Evolutionary conservation across 1,140 invertebrate genomes (phyloP).

Genomic region (Rhagoletis zephyria): DNA sequence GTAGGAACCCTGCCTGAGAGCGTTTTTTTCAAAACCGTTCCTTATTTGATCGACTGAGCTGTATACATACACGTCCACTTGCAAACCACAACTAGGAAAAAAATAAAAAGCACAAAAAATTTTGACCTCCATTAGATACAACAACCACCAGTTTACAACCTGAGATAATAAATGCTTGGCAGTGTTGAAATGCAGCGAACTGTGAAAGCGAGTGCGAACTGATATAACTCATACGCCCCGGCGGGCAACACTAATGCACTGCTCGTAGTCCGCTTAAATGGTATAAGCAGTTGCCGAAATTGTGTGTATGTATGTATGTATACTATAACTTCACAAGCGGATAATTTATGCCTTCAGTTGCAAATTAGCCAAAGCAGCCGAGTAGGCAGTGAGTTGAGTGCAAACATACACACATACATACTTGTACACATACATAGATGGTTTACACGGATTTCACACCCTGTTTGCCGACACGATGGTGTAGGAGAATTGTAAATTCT

Average conservation of each 20-base stretch:
- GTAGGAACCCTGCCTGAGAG: too few relatives aligned
- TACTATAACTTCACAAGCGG: not conserved
- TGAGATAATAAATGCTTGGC: not conserved
- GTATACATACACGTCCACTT: too few relatives aligned
- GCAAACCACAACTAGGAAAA: too few relatives aligned
- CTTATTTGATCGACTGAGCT: too few relatives aligned
- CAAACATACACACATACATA: not conserved
- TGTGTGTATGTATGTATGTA: too few relatives aligned
- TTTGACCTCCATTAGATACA: not conserved
- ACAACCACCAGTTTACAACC: not conserved
- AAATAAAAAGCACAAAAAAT: not conserved
- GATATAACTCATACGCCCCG: constrained; percentile 31
- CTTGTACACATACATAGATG: not conserved
- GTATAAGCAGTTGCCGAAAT: constrained; percentile 1
- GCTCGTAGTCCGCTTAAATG: not conserved
- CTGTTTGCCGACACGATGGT: too few relatives aligned
- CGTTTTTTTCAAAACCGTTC: too few relatives aligned
- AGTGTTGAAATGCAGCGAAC: not conserved
- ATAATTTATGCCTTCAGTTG: not conserved
- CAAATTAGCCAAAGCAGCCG: not conserved
- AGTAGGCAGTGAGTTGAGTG: not conserved
- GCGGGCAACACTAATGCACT: not conserved
- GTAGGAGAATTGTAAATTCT: not conserved
- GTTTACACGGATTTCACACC: not conserved
- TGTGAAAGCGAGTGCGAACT: not conserved